Conservation (phyloP, 2,113 vertebrate genomes). For the Corythoichthys haematopterus region DNA sequence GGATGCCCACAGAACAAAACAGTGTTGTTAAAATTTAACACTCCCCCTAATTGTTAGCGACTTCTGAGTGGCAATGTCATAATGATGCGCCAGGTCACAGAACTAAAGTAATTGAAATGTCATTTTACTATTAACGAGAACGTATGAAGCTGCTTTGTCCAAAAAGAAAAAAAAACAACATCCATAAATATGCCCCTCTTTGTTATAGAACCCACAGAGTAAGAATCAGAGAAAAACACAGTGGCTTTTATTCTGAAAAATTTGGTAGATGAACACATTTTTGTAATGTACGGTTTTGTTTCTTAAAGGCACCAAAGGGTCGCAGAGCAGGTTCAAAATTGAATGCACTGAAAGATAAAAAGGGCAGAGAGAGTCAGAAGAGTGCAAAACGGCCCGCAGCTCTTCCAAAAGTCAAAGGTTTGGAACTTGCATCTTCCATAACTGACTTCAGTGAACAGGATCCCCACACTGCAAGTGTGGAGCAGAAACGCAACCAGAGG, state of each 20-base stretch:
- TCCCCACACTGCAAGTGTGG: conserved; percentile 8
- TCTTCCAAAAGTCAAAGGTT: conserved; percentile 28
- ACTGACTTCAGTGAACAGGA: conserved; percentile 38
- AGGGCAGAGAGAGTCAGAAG: conserved; percentile 28
- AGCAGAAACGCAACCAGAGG: conserved; percentile 60
- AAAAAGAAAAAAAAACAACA: too few species aligned
- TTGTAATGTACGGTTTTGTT: conserved; percentile 3
- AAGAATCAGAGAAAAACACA: too few species aligned
- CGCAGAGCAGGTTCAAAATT: conserved; percentile 6
- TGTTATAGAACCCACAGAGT: too few species aligned
- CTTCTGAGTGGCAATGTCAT: too few species aligned
- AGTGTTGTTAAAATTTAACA: too few species aligned
- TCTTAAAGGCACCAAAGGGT: conserved; percentile 49
- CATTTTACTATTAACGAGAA: too few species aligned
- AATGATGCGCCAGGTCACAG: too few species aligned
- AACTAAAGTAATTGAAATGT: too few species aligned
- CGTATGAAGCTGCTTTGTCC: too few species aligned
- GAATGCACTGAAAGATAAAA: conserved; percentile 33
- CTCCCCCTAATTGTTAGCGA: too few species aligned
- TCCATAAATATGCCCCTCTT: too few species aligned
- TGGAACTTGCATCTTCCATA: background rate
- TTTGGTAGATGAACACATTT: background rate
- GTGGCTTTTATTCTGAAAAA: background rate
- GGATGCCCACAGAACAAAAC: too few species aligned
- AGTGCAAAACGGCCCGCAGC: conserved; percentile 27